phyloP scores from a whole-genome alignment of 1,140 invertebrate genomes.

The Vollenhovia emeryi region DNA sequence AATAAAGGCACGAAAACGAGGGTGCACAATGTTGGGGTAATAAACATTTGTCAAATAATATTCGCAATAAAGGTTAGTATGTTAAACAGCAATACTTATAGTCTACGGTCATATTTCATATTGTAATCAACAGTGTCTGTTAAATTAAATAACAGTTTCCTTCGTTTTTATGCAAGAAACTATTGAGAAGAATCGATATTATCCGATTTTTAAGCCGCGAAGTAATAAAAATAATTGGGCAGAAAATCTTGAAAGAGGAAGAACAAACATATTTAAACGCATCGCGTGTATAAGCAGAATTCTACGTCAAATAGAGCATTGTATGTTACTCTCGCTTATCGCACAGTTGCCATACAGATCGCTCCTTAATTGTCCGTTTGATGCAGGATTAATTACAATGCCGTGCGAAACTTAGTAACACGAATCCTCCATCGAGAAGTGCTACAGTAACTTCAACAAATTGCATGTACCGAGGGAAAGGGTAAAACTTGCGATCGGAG shows the following conservation, averaged over 20 bases:
- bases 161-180: not conserved
- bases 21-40: slow-evolving; percentile 20
- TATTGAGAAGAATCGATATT: not conserved
- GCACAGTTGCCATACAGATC: not conserved
- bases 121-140: not conserved
- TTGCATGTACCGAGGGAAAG: slow-evolving; percentile 42
- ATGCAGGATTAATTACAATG: slow-evolving; percentile 3
- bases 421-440: slow-evolving; percentile 36
- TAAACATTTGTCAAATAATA: slow-evolving; percentile 38
- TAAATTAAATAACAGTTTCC: not conserved
- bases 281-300: not conserved
- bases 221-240: not conserved
- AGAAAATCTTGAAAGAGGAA: not conserved
- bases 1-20: slow-evolving; percentile 28
- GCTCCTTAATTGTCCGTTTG: slow-evolving; percentile 16
- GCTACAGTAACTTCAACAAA: slow-evolving; percentile 36
- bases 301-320: not conserved
- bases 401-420: slow-evolving; percentile 28
- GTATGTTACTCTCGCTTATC: not conserved
- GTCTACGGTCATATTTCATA: not conserved
- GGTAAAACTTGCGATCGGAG: slow-evolving; percentile 28
- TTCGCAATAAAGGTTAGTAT: not conserved
- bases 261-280: not conserved
- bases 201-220: not conserved
- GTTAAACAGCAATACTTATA: not conserved